Base-by-base conservation (phyloP, 2,888 invertebrate species). In the Acrocyrtus sp. region DNA sequence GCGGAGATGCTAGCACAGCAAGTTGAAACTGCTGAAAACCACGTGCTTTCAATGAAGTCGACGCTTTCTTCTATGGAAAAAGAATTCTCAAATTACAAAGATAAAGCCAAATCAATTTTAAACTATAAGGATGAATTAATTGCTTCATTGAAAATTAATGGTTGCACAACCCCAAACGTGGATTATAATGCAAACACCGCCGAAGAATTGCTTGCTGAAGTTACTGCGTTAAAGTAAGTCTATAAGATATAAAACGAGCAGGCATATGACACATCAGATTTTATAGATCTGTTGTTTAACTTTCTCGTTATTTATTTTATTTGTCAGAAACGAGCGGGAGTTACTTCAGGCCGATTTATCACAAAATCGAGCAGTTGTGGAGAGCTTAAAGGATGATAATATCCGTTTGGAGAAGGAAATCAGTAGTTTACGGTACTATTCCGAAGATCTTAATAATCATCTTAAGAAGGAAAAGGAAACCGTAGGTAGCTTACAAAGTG, bases 111-210 rank as follows among this genome's bases (percentile, higher is more conserved):
- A 81, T 87, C 89, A 77, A 92, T 92, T 72, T 84, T 94, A 8
- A 90, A 90, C 83, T 90, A 90, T 75, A 93, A 93, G 82, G 93
- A 94, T 82, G 88, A 89, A 79, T 84, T 93, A 26, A 91, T 92
- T 67, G 85, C 87, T 6, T 88, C 89, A 80, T 83, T 91, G 39
- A 87, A 87, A 74, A 81, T 82, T 2, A 79, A 77, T n/a, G 54
- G 57, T 27, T 47, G 56, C 22, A n/a, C 48, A 2, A 47, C n/a
- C 6, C 8, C 47, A 22, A 10, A n/a, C 3, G 43, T 24, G 19
- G 70, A 58, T 45, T 12, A 21, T 17, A 47, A 6, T 27, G 26
- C 60, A 45, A 43, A 67, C n/a, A 43, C 54, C 12, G 75, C 78
- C 10, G 66, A 69, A 24, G 77, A 78, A 39, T 34, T 76, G 22